Percentiles rank a stretch among this genome's conserved stretches.
These are phyloP conservation scores for Crocodylus rhombifer DNA, from an alignment of 2,797 vertebrate species.

Conservation along the genomic window DNA sequence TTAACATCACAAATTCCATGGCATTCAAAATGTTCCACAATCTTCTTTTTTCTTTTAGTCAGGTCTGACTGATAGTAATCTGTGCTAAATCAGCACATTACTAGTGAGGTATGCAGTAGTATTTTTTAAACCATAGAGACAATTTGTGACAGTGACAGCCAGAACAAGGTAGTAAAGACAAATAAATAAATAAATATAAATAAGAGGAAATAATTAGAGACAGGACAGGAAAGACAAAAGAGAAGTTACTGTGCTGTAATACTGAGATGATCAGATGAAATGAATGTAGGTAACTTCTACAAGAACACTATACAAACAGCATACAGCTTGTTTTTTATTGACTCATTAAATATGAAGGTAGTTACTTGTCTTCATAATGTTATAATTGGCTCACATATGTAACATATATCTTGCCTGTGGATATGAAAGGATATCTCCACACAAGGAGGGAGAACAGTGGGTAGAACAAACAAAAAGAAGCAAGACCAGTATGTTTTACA, in stretches of 20 bases:
- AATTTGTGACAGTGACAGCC: background rate
- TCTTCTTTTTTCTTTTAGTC: slow-evolving; percentile 5
- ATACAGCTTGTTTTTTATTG: background rate
- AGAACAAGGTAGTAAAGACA: background rate
- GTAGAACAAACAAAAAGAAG: background rate
- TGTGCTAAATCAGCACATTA: slow-evolving; percentile 8
- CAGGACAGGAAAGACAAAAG: background rate
- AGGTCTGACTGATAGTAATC: background rate
- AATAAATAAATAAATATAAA: background rate
- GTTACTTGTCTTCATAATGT: background rate
- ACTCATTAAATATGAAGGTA: background rate
- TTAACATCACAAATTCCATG: background rate
- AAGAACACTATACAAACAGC: background rate
- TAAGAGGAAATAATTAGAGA: background rate
- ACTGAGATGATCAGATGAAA: slow-evolving; percentile 11
- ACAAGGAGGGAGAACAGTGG: background rate
- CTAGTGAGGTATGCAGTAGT: background rate
- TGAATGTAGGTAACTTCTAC: background rate
- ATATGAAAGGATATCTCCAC: background rate
- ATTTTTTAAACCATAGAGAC: background rate
- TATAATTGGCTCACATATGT: background rate
- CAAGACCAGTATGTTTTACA: background rate
- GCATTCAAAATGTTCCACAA: slow-evolving; percentile 3
- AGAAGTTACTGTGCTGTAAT: background rate
- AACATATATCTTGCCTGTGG: background rate